A percentile compares a stretch with the other conserved stretches of the same genome.
Conservation (phyloP, 2,113 vertebrate genomes). For the Oxyruncus cristatus region DNA sequence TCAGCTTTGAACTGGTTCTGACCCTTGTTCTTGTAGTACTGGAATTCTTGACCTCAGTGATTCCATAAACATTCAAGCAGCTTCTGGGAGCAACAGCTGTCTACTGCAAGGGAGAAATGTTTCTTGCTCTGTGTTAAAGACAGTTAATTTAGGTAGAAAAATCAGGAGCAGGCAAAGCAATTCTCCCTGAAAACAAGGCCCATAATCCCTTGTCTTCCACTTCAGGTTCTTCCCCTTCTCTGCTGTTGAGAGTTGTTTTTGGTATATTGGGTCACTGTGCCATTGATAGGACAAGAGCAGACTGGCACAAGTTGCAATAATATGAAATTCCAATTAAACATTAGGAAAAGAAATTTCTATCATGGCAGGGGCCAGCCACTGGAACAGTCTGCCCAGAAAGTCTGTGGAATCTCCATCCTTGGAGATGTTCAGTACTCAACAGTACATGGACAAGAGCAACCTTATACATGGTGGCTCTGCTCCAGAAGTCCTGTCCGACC, state of each 20-base stretch:
- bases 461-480: background rate
- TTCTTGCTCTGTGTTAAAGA: background rate
- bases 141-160: background rate
- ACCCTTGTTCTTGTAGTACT: background rate
- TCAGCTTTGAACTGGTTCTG: constrained; percentile 19
- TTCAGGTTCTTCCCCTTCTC: background rate
- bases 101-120: background rate
- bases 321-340: background rate
- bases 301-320: background rate
- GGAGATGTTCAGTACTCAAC: background rate
- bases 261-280: background rate
- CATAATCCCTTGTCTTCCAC: background rate
- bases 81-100: background rate
- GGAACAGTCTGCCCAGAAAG: background rate
- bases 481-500: background rate
- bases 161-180: background rate
- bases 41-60: background rate
- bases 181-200: background rate
- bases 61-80: background rate
- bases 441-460: background rate
- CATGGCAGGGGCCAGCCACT: background rate
- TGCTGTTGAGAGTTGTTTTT: background rate
- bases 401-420: background rate
- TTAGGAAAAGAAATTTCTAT: background rate
- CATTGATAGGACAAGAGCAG: background rate